Evolutionary conservation across 2,113 vertebrate genomes (phyloP).

Genomic region (Shinisaurus crocodilurus): DNA sequence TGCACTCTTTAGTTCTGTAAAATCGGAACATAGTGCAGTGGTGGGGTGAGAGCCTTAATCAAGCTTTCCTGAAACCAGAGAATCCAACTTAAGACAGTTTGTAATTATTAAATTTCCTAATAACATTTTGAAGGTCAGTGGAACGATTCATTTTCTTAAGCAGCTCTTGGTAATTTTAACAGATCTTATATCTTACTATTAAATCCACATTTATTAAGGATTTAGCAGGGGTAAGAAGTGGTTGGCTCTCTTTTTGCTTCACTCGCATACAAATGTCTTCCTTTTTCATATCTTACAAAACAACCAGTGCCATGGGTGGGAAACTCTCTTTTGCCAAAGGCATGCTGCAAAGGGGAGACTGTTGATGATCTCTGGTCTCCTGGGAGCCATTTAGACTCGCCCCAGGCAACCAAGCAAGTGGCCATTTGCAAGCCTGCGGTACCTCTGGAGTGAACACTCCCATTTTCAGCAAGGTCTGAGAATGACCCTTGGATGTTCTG

Average conservation of each 20-base stretch:
- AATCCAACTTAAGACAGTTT: constrained; percentile 48
- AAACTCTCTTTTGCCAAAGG: neutral
- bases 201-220: constrained; percentile 69
- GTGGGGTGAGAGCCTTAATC: neutral
- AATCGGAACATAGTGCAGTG: neutral
- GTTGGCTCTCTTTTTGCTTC: constrained; percentile 54
- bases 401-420: neutral
- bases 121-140: constrained; percentile 57
- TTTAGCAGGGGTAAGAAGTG: constrained; percentile 55
- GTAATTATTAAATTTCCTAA: constrained; percentile 65
- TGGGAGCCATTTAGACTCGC: neutral
- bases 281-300: constrained; percentile 22
- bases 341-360: neutral
- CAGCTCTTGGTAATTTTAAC: constrained; percentile 59
- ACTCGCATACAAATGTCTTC: constrained; percentile 52
- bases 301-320: constrained; percentile 45
- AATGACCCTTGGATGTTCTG: neutral
- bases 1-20: neutral
- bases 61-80: constrained; percentile 48
- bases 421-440: neutral
- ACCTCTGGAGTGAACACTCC: neutral
- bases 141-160: constrained; percentile 53
- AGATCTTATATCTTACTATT: constrained; percentile 58
- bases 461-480: neutral
- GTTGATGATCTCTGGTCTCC: neutral